Base-by-base conservation (phyloP, 1,140 invertebrate genomes). In the Vanessa atalanta region DNA sequence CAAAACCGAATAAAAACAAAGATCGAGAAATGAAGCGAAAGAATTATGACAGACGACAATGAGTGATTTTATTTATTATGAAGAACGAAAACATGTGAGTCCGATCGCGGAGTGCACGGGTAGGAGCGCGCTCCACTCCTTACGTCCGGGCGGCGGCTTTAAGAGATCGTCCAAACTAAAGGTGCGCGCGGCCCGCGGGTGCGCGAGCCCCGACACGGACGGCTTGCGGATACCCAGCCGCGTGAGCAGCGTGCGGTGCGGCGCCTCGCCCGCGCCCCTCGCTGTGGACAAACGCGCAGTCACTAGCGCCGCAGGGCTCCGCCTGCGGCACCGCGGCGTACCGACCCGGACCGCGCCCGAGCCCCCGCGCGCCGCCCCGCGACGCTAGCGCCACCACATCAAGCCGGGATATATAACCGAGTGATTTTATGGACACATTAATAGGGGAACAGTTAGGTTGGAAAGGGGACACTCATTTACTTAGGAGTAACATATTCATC, bases 151-250 rank as follows among this genome's bases (percentile, higher is more conserved):
- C 88, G 94, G 94, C 87, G 94, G 95, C 93, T 95, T 95, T 93
- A 96, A 94, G 88, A 97, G 94, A 94, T 96, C 96, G 93, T 96
- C 96, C 93, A 97, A 95, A 94, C 95, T 96, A 94, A 96, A 96
- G 79, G 96, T 96, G 93, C 96, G 93, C 79, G 94, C 94, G 89
- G 94, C 93, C 73, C 93, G 89, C 87, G 89, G 90, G 92, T 93
- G 94, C 87, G 93, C 95, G 83, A 96, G 94, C 93, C 95, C 96
- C 86, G 96, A 94, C 90, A 96, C 94, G 81, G 95, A 96, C 86
- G 96, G 95, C 95, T 96, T 96, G 93, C 96, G 95, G 91, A 96
- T 96, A 94, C 95, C 95, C 88, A 96, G 94, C 89, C 96, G 94
- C 87, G 95, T 95, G 86, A 96, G 95, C 83, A 96, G 94, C 71